A percentile compares a stretch with the other conserved stretches of the same genome.
These are phyloP conservation scores for Leuctra nigra DNA, from an alignment of 2,888 invertebrate genomes.

Conservation along the genomic window DNA sequence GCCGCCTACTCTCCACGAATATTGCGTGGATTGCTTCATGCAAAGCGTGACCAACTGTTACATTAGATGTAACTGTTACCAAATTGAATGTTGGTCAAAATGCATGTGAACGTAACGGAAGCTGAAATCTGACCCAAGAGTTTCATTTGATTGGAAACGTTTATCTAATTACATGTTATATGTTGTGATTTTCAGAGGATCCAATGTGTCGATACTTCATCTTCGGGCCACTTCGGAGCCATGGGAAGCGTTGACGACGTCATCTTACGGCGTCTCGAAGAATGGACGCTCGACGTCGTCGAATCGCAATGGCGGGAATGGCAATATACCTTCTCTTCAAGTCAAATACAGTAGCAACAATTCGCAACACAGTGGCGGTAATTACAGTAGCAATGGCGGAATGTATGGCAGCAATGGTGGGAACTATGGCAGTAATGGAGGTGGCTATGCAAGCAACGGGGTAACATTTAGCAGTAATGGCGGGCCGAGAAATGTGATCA, in stretches of 20 bases:
- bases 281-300: conserved; percentile 32
- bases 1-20: no score
- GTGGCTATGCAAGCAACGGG: conserved; percentile 2
- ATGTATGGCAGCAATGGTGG: conserved; percentile 13
- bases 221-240: conserved; percentile 48
- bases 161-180: background rate
- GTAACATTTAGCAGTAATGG: conserved; percentile 6
- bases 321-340: conserved; percentile 26
- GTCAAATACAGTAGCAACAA: conserved; percentile 19
- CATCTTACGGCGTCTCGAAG: conserved; percentile 33
- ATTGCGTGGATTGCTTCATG: no score
- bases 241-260: conserved; percentile 44
- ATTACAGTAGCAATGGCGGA: background rate
- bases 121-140: no score
- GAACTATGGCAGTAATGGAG: conserved; percentile 2
- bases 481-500: background rate
- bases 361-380: conserved; percentile 15
- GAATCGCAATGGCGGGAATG: conserved; percentile 31
- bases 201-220: conserved; percentile 50
- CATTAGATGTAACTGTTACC: no score
- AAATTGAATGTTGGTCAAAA: no score
- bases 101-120: no score
- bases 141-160: no score
- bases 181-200: conserved; percentile 42
- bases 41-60: no score